Evolutionary conservation across 2,113 vertebrate genomes (phyloP), one percentile per base, ranked within the genome.

Genomic region (Misgurnus anguillicaudatus): DNA sequence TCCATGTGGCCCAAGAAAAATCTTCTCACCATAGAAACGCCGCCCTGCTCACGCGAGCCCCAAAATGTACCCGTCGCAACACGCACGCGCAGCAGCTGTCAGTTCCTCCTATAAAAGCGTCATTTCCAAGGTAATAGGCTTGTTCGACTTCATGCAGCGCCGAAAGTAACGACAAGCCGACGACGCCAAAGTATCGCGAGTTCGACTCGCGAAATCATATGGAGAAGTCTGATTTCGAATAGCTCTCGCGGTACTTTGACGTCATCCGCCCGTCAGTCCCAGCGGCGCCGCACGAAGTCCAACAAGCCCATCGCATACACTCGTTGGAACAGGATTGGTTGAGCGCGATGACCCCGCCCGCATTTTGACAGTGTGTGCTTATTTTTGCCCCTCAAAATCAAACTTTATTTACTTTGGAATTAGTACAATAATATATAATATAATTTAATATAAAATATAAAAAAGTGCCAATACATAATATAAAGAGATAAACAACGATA

Each of bases 291-390:
- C n/a, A n/a, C n/a, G n/a, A n/a, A n/a, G n/a, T n/a, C n/a, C n/a
- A n/a, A n/a, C n/a, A n/a, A n/a, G n/a, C n/a, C n/a, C n/a, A n/a
- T n/a, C n/a, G n/a, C 38, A 21, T 58, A 0, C 16, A 17, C 24
- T 68, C 63, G 74, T 75, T 62, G 17, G 74, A 82, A 84, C 64
- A 24, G 74, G 19, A 51, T 53, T 45, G 36, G 67, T 1, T 16
- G 47, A 7, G 36, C 10, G 53, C 42, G 6, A 0, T 39, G 51
- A 51, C 45, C 42, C 79, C 85, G 67, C 85, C 85, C 51, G 42
- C 64, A 60, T 45, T 65, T 39, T 10, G n/a, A 78, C 88, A 71
- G 19, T 85, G 3, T 4, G 16, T 1, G 1, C 53, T 38, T 39
- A 68, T 68, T 78, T 68, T 78, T 68, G 13, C 53, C 19, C 11